Evolutionary conservation across 2,113 vertebrate species (phyloP).

Genomic region (Apus apus): DNA sequence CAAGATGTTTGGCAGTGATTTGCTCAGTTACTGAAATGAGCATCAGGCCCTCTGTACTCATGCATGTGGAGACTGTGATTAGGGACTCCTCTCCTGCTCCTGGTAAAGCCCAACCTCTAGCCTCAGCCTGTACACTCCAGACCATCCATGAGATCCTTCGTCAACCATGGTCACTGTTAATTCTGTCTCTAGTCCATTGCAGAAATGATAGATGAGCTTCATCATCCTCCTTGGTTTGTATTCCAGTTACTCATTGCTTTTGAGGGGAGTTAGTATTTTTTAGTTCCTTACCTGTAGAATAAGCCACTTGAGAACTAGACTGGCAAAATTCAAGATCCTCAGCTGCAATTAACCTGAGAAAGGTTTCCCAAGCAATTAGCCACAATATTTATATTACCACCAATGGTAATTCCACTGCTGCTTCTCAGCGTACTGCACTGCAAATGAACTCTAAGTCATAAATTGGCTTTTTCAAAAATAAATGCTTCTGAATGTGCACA

Average conservation of each 20-base stretch:
- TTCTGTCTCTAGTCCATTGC: not conserved
- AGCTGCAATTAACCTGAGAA: not conserved
- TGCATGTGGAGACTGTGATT: not conserved
- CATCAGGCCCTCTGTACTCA: not conserved
- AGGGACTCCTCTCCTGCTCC: not conserved
- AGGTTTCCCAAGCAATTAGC: not conserved
- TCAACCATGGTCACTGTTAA: not conserved
- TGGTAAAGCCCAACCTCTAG: not conserved
- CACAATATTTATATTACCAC: not conserved
- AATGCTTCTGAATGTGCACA: not conserved
- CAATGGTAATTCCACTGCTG: not conserved
- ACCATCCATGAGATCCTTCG: not conserved
- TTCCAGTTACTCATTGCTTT: not conserved
- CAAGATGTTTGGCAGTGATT: not conserved
- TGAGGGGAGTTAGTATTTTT: not conserved
- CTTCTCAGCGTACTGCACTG: not conserved
- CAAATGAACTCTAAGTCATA: not conserved
- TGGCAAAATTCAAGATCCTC: not conserved
- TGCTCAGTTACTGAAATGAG: not conserved
- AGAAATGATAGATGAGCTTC: not conserved
- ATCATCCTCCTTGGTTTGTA: not conserved
- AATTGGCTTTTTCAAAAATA: not conserved
- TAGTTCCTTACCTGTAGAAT: not conserved
- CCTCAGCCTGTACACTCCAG: not conserved
- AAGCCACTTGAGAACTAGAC: not conserved